phyloP scores from a whole-genome alignment of 2,113 vertebrate genomes.

The Oreochromis aureus region DNA sequence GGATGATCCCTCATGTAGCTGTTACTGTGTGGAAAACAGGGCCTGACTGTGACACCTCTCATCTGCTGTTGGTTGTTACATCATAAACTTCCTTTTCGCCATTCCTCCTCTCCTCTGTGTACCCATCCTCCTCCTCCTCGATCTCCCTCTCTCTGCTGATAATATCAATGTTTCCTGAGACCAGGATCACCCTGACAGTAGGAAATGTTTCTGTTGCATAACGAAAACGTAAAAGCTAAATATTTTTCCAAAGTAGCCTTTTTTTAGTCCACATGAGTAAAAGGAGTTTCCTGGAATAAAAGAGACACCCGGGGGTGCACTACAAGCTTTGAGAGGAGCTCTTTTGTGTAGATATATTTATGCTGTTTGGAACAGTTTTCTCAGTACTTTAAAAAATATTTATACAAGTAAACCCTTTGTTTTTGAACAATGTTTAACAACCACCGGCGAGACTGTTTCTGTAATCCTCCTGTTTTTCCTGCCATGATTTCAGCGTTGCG shows the following conservation, averaged over 20 bases:
- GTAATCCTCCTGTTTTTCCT: not conserved
- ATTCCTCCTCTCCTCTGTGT: not conserved
- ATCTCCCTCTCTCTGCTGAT: not conserved
- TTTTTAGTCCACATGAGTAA: not conserved
- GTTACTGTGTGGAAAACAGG: not conserved
- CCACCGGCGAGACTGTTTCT: not conserved
- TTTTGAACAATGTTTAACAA: not conserved
- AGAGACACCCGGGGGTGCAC: not conserved
- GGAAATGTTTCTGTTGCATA: not conserved
- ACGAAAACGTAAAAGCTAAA: not conserved
- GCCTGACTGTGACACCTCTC: not conserved
- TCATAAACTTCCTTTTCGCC: not conserved
- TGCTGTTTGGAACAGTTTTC: not conserved
- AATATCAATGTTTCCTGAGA: constrained; percentile 13
- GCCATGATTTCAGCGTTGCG: not conserved
- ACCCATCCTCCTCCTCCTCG: not conserved
- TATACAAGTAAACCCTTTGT: not conserved
- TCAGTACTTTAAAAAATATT: not conserved
- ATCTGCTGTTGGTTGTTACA: not conserved
- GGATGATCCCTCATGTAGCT: not conserved
- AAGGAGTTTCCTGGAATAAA: not conserved
- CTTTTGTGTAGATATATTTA: not conserved
- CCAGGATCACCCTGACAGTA: not conserved
- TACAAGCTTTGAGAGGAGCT: not conserved
- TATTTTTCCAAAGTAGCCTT: not conserved